Evolutionary conservation across 2,113 vertebrate species (phyloP).

Genomic region (Muntiacus reevesi): DNA sequence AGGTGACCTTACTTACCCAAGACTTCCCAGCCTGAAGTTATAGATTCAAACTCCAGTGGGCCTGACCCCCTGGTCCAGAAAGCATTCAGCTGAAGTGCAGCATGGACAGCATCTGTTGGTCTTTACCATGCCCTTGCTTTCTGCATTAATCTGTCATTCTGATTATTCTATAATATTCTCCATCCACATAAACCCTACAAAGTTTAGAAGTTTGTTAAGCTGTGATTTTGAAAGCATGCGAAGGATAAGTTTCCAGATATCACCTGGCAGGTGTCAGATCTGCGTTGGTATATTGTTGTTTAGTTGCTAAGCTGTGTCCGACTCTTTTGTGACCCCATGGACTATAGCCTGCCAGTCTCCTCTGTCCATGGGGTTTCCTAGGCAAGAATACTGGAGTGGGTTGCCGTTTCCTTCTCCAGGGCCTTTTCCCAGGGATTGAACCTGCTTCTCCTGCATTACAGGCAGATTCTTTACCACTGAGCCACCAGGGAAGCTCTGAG

Average conservation of each 20-base stretch:
- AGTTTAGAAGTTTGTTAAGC: neutral
- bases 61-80: neutral
- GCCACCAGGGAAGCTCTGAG: neutral
- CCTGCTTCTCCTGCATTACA: neutral
- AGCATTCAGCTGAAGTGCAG: neutral
- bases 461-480: neutral
- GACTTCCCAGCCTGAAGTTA: neutral
- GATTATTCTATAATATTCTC: neutral
- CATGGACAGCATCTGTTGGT: neutral
- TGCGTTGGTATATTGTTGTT: neutral
- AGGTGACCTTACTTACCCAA: neutral
- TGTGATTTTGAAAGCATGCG: neutral
- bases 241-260: neutral
- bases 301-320: neutral
- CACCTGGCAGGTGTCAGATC: neutral
- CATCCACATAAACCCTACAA: neutral
- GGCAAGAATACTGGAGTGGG: neutral
- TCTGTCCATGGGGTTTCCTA: neutral
- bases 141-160: neutral
- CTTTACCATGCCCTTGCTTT: neutral
- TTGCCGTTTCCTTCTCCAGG: neutral
- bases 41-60: neutral
- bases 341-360: neutral
- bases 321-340: neutral
- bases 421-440: neutral